Percentiles rank a stretch among this genome's conserved stretches.
Conservation (phyloP, 2,888 invertebrate species). For the Fragum sueziense region DNA sequence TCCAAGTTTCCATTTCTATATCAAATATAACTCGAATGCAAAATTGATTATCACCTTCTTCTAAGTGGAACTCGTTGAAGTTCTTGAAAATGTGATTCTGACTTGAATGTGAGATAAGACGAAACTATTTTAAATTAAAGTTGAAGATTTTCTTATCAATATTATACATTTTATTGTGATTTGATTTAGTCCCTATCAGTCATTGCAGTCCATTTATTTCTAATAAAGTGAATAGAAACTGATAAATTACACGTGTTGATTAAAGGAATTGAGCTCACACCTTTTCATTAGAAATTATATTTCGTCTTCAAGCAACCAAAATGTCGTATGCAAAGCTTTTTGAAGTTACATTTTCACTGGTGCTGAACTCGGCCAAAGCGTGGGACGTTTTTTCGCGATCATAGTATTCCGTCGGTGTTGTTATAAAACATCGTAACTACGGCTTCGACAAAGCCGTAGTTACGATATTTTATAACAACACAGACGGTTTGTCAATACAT, state of each 20-base stretch:
- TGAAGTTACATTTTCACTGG: too few species aligned
- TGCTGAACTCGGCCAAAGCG: too few species aligned
- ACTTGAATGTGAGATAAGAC: constrained; percentile 7
- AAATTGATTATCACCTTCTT: not conserved
- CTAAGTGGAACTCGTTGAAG: not conserved
- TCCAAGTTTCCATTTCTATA: not conserved
- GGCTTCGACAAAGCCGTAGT: too few species aligned
- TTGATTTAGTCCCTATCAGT: not conserved
- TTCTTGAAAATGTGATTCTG: constrained; percentile 3
- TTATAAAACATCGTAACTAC: too few species aligned
- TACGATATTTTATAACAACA: too few species aligned
- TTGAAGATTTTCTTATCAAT: constrained; percentile 19
- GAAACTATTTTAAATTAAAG: constrained; percentile 12
- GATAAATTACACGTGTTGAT: constrained; percentile 20
- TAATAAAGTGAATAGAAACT: constrained; percentile 2
- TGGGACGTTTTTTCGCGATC: too few species aligned
- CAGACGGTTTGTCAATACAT: too few species aligned
- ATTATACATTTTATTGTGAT: constrained; percentile 24
- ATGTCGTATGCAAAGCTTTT: too few species aligned
- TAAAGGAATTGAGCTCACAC: too few species aligned
- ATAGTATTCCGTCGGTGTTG: too few species aligned
- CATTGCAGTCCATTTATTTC: constrained; percentile 22
- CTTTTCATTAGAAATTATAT: too few species aligned
- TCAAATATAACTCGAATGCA: not conserved
- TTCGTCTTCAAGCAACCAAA: too few species aligned